Evolutionary conservation across 2,888 invertebrate species (phyloP), one percentile per base, ranked within the genome.

Genomic region (Lochmaea capreae): DNA sequence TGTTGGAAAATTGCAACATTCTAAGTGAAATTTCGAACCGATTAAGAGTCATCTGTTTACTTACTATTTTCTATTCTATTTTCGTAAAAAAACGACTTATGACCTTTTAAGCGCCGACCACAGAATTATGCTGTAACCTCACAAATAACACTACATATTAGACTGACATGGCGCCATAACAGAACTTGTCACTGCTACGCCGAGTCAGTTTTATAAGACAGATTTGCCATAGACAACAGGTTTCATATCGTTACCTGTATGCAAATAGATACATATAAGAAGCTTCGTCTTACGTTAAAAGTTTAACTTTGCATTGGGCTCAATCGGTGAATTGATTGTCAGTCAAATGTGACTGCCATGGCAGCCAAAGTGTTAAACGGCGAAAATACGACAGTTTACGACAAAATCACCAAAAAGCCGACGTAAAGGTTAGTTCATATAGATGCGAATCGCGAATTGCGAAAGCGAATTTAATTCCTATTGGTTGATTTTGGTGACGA

Each of bases 321-420:
- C 14, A 11, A 12, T 8, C 46, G 46, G 12, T 49, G 46, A 49
- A 49, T 11, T 49, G 46, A 49, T 5, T 14, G 46, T 49, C 12
- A 49, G 46, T 49, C 46, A 49, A 49, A 49, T 49, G 46, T 49
- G 46, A 49, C 42, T 49, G 3, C 3, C 46, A 49, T 49, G 46
- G 46, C 46, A 49, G 46, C 46, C 46, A 49, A 49, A 49, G 46
- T 49, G 46, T 49, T 49, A n/a, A n/a, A n/a, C n/a, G n/a, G n/a
- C n/a, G n/a, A n/a, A n/a, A n/a, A n/a, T n/a, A n/a, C n/a, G n/a
- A n/a, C n/a, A n/a, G n/a, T n/a, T n/a, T n/a, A n/a, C n/a, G n/a
- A n/a, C n/a, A n/a, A n/a, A n/a, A n/a, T n/a, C n/a, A n/a, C n/a
- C n/a, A n/a, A n/a, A n/a, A n/a, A n/a, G n/a, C n/a, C n/a, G n/a